phyloP scores from a whole-genome alignment of 2,797 vertebrate species.

The Sphaeramia orbicularis region DNA sequence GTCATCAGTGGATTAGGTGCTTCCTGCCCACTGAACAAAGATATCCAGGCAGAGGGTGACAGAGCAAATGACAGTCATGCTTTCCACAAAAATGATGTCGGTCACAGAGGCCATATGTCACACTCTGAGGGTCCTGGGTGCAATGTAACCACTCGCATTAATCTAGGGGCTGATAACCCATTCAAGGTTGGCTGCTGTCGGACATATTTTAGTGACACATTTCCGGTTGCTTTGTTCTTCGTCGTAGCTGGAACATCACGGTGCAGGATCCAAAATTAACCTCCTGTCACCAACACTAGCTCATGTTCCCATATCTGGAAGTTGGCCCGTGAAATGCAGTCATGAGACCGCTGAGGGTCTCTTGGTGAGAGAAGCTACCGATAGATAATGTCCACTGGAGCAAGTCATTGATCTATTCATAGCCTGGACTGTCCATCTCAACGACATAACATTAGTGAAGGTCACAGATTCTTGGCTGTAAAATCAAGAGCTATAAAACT shows the following conservation, averaged over 20 bases:
- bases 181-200: slow-evolving; percentile 26
- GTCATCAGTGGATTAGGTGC: slow-evolving; percentile 59
- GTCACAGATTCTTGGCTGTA: slow-evolving; percentile 23
- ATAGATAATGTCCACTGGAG: slow-evolving; percentile 35
- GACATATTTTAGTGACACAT: slow-evolving; percentile 49
- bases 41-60: slow-evolving; percentile 34
- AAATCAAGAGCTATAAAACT: slow-evolving; percentile 41
- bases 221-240: slow-evolving; percentile 13
- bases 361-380: slow-evolving; percentile 20
- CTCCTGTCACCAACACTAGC: slow-evolving; percentile 21
- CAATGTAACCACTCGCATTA: slow-evolving; percentile 27
- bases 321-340: slow-evolving; percentile 25
- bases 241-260: slow-evolving; percentile 14
- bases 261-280: slow-evolving; percentile 39
- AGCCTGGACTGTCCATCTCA: slow-evolving; percentile 17
- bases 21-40: slow-evolving; percentile 48
- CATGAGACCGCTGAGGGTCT: slow-evolving; percentile 27
- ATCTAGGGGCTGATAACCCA: slow-evolving; percentile 53
- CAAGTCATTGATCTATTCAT: slow-evolving; percentile 45
- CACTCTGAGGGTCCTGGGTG: slow-evolving; percentile 19
- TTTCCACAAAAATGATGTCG: slow-evolving; percentile 43
- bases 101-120: slow-evolving; percentile 47
- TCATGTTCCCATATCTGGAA: slow-evolving; percentile 45
- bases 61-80: slow-evolving; percentile 18
- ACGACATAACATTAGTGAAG: slow-evolving; percentile 31